phyloP scores from a whole-genome alignment of 1,140 invertebrate genomes.

The Rhyzopertha dominica region DNA sequence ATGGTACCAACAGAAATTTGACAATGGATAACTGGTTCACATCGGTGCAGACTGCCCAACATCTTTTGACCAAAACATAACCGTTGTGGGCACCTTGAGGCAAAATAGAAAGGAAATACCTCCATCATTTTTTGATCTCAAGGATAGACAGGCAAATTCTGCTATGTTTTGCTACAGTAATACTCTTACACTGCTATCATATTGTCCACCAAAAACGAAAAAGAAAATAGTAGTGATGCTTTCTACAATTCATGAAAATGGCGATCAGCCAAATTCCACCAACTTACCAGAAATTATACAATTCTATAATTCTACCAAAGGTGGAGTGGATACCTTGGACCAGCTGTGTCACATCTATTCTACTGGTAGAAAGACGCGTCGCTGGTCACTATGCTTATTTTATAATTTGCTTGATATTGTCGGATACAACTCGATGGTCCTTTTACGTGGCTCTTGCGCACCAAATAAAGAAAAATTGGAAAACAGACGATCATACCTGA shows the following conservation, averaged over 20 bases:
- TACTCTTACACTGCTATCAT: background rate
- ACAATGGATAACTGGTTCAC: conserved; percentile 45
- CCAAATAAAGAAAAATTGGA: background rate
- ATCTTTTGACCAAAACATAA: conserved; percentile 36
- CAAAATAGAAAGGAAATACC: conserved; percentile 47
- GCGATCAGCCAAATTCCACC: conserved; percentile 1
- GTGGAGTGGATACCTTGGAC: conserved; percentile 9
- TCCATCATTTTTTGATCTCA: conserved; percentile 19
- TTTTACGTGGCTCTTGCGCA: conserved; percentile 5
- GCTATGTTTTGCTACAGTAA: conserved; percentile 7
- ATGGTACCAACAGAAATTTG: conserved; percentile 35
- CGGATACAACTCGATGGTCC: conserved; percentile 7
- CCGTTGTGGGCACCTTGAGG: conserved; percentile 45
- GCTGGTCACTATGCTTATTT: conserved; percentile 6
- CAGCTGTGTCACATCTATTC: conserved; percentile 1
- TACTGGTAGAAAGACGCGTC: background rate
- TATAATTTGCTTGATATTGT: conserved; percentile 8
- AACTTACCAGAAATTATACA: conserved; percentile 8
- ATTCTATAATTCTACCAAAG: conserved; percentile 16
- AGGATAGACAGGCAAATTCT: conserved; percentile 6
- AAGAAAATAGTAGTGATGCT: background rate
- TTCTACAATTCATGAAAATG: conserved; percentile 1
- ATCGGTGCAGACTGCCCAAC: conserved; percentile 36
- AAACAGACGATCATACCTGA: conserved; percentile 3
- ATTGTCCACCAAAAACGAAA: background rate